These are phyloP conservation scores for Oryzias javanicus DNA, from an alignment of 2,113 vertebrate species.

Conservation along the genomic window DNA sequence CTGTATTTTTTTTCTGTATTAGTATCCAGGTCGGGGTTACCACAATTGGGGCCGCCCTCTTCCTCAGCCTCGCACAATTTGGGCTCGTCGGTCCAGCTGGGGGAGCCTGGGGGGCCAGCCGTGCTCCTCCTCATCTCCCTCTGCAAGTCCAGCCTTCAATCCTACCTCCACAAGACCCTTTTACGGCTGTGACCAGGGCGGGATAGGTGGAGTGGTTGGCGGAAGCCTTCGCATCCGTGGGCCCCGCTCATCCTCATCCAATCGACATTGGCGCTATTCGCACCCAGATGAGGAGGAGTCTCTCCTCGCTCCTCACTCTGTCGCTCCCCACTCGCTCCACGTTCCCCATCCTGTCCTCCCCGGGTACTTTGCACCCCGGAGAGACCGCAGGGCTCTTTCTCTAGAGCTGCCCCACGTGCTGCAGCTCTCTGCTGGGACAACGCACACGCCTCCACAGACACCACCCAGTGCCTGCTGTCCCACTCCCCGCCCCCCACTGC, in stretches of 20 bases:
- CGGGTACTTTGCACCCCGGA: conserved; percentile 61
- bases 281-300: conserved; percentile 85
- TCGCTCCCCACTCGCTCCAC: conserved; percentile 49
- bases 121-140: conserved; percentile 61
- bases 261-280: conserved; percentile 58
- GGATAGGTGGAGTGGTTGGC: conserved; percentile 54
- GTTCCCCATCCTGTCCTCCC: conserved; percentile 66
- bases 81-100: conserved; percentile 94
- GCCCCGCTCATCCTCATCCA: conserved; percentile 69
- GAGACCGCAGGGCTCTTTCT: conserved; percentile 87
- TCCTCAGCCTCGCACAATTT: conserved; percentile 70
- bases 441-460: conserved; percentile 24
- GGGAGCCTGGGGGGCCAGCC: conserved; percentile 80
- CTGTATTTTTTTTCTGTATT: conserved; percentile 25
- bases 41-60: conserved; percentile 83
- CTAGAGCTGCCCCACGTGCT: conserved; percentile 86
- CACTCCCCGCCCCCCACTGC: conserved; percentile 46
- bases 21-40: conserved; percentile 84
- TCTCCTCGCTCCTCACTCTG: conserved; percentile 76
- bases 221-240: conserved; percentile 78
- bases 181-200: conserved; percentile 62
- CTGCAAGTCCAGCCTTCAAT: conserved; percentile 49
- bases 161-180: conserved; percentile 65
- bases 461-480: conserved; percentile 28
- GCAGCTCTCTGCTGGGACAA: conserved; percentile 73